Conservation (phyloP, 2,888 invertebrate species). For the Oxyteleia sp. region DNA sequence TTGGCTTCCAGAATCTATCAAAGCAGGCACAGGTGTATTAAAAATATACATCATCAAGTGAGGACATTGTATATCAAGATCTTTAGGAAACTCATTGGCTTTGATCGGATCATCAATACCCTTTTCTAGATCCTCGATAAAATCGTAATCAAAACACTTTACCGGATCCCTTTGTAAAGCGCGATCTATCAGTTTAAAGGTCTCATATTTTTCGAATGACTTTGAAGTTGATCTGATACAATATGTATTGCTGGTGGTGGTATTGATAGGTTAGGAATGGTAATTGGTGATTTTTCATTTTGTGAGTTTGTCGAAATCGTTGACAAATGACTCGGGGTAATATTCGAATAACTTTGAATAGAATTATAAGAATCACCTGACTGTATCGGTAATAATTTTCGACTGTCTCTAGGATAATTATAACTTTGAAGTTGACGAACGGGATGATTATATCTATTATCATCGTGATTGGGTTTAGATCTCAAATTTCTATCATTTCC, state of each 20-base stretch:
- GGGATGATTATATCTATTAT: no score
- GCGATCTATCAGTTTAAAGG: constrained; percentile 59
- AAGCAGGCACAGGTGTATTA: constrained; percentile 32
- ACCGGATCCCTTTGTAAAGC: constrained; percentile 47
- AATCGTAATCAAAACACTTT: constrained; percentile 28
- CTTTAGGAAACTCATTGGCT: background rate
- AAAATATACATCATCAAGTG: constrained; percentile 39
- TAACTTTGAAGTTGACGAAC: no score
- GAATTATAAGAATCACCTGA: no score
- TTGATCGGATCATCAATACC: constrained; percentile 47
- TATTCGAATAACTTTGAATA: no score
- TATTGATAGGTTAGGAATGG: no score
- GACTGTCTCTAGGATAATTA: no score
- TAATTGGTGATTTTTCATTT: no score
- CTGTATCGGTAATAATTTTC: no score
- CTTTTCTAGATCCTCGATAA: constrained; percentile 16
- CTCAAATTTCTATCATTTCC: constrained; percentile 3
- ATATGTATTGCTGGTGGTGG: no score
- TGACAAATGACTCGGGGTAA: no score
- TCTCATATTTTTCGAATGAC: background rate
- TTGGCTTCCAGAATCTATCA: constrained; percentile 72
- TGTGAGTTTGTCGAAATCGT: no score
- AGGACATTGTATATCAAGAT: constrained; percentile 30
- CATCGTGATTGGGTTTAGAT: background rate
- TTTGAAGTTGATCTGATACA: no score